A percentile compares a stretch with the other conserved stretches of the same genome.
These are phyloP conservation scores for Gymnarchus niloticus DNA, from an alignment of 2,113 vertebrate species.

Conservation along the genomic window DNA sequence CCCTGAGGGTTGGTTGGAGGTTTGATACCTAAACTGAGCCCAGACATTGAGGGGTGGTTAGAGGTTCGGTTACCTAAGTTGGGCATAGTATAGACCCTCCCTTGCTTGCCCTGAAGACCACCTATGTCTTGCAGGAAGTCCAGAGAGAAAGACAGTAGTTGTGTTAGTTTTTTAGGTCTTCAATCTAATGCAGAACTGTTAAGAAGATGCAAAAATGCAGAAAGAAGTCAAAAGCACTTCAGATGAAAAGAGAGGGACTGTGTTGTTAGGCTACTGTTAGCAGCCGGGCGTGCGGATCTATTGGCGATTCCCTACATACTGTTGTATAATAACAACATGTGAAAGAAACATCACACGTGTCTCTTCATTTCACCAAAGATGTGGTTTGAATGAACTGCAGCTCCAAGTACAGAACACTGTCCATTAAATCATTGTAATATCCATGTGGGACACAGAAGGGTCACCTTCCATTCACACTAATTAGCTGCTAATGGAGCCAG, in stretches of 20 bases:
- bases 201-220: neutral
- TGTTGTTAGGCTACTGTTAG: neutral
- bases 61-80: neutral
- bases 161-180: neutral
- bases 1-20: neutral
- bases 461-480: slow-evolving; percentile 13
- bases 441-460: neutral
- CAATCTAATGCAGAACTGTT: neutral
- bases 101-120: neutral
- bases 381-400: neutral
- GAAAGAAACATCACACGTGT: neutral
- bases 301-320: neutral
- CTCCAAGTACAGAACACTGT: neutral
- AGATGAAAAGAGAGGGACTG: neutral
- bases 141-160: neutral
- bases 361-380: slow-evolving; percentile 2
- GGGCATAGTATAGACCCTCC: neutral
- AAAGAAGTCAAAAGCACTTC: neutral
- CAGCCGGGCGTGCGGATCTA: neutral
- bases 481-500: neutral
- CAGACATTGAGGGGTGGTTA: neutral
- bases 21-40: too few species aligned
- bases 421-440: slow-evolving; percentile 16
- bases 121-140: neutral
- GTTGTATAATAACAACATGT: neutral